A percentile compares a stretch with the other conserved stretches of the same genome.
These are phyloP conservation scores for Alouatta palliata DNA, from an alignment of 2,113 vertebrate species.

Conservation along the genomic window DNA sequence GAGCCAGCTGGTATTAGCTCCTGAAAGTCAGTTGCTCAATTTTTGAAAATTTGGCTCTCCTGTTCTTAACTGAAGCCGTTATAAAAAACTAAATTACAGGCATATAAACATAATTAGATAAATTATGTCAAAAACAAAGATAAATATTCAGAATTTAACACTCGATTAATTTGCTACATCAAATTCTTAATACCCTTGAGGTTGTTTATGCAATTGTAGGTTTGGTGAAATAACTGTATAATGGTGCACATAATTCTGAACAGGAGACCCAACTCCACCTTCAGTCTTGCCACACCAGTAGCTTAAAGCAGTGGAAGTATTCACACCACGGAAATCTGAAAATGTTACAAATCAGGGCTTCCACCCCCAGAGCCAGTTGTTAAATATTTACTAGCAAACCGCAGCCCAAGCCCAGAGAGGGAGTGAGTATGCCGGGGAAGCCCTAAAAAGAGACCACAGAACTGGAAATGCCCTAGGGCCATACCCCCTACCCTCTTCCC, in stretches of 20 bases:
- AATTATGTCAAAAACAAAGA: background rate
- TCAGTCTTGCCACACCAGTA: background rate
- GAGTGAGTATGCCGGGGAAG: rapidly evolving
- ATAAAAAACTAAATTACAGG: background rate
- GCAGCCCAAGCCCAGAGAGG: background rate
- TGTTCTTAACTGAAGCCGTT: background rate
- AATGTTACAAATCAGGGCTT: background rate
- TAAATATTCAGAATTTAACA: background rate
- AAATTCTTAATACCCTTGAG: background rate
- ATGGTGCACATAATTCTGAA: background rate
- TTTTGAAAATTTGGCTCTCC: background rate
- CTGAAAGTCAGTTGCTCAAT: background rate
- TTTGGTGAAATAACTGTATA: background rate
- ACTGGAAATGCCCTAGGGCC: background rate
- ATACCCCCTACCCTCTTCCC: background rate
- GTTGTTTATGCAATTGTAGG: background rate
- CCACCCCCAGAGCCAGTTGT: background rate
- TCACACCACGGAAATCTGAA: background rate
- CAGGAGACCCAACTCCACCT: background rate
- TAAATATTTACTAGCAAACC: background rate
- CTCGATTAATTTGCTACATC: background rate
- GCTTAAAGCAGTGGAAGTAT: background rate
- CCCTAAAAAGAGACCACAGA: background rate
- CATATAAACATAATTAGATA: background rate
- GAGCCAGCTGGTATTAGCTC: background rate